Base-by-base conservation (phyloP, 1,140 invertebrate species). In the Nomia melanderi region DNA sequence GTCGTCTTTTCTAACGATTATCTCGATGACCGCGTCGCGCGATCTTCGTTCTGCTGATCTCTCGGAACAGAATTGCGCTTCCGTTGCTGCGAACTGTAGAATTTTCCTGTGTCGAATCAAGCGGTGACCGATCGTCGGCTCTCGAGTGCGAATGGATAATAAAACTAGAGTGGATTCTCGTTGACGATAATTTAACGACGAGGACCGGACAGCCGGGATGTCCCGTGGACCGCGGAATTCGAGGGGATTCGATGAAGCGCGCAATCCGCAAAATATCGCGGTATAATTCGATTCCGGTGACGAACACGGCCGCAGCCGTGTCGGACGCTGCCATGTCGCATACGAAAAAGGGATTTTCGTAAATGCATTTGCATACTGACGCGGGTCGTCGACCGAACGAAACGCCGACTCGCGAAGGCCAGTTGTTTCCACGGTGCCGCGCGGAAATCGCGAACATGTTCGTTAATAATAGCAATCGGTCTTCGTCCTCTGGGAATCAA, bases 361-460 rank as follows among this genome's bases (percentile, higher is more conserved):
- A 63, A 78, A 70, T 74, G 36, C 60, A 71, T 79, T 82, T 71
- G 71, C 66, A 54, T 65, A 36, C 31, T 25, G 29, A 27, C 75
- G 60, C 7, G 60, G 69, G 31, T 50, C 54, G 17, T 33, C 62
- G 57, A 65, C 71, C 62, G 71, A 1, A 12, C 9, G 44, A 36
- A 36, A 29, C 70, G 31, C 17, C 39, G 20, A 14, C 14, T 29
- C 17, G 25, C 27, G 65, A 74, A 41, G 39, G 41, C 17, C 3
- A 23, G 0, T 12, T 23, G 4, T 23, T 39, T 50, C 12, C 50
- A 11, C 23, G 50, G 6, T 25, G 50, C 12, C 41, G 4, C 25
- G 5, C 3, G 20, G 9, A 44, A 14, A 11, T 44, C 36, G 17
- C 2, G 50, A 29, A 5, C 0, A 39, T 44, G 14, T 14, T 44